phyloP scores from a whole-genome alignment of 2,888 invertebrate genomes.

The Ptilodon capucinus region DNA sequence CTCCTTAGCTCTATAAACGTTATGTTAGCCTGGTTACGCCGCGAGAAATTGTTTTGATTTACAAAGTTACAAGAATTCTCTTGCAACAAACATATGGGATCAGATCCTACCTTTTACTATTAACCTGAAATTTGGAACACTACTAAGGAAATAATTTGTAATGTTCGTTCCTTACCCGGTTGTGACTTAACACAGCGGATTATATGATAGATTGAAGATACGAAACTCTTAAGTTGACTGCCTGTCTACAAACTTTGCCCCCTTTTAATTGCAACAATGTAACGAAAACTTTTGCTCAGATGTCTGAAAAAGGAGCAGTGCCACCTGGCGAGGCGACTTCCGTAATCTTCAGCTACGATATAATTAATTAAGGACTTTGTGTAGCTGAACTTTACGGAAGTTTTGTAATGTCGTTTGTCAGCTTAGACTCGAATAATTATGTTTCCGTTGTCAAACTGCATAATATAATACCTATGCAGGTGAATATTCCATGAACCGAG shows the following conservation, averaged over 20 bases:
- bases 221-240: background rate
- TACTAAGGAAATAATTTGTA: no score
- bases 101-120: no score
- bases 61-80: no score
- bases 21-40: background rate
- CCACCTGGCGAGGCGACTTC: constrained; percentile 18
- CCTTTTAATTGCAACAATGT: constrained; percentile 9
- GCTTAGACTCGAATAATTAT: background rate
- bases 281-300: constrained; percentile 11
- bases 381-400: constrained; percentile 10
- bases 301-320: constrained; percentile 9
- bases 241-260: background rate
- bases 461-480: no score
- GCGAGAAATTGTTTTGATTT: background rate
- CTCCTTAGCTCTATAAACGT: background rate
- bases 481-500: no score
- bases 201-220: background rate
- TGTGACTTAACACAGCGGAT: no score
- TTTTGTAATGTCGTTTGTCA: constrained; percentile 10
- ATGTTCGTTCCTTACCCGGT: no score
- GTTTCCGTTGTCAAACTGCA: no score
- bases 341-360: constrained; percentile 16
- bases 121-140: no score
- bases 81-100: no score
- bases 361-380: constrained; percentile 21